Evolutionary conservation across 2,888 invertebrate genomes (phyloP).

Genomic region (Augochlorella aurata): DNA sequence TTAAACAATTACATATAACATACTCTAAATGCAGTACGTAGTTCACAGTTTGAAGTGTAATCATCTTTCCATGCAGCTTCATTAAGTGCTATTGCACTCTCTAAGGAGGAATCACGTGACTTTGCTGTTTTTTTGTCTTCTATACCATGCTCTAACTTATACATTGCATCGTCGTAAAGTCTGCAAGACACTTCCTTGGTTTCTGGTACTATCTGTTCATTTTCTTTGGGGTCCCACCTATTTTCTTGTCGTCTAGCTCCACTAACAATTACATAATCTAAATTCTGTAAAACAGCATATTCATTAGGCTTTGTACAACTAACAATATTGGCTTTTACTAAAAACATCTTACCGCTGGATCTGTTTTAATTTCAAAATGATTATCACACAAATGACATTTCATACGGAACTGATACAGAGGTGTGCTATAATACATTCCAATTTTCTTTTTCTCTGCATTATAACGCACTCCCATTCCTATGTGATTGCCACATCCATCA

Average conservation of each 20-base stretch:
- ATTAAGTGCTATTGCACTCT: slow-evolving; percentile 89
- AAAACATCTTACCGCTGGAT: slow-evolving; percentile 90
- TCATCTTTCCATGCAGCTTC: slow-evolving; percentile 95
- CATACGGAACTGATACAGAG: slow-evolving; percentile 99
- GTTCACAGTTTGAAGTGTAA: slow-evolving; percentile 93
- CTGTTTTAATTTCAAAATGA: slow-evolving; percentile 98
- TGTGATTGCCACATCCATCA: slow-evolving; percentile 98
- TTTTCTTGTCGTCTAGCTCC: slow-evolving; percentile 98
- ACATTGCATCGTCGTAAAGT: slow-evolving; percentile 98
- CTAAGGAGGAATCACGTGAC: slow-evolving; percentile 88
- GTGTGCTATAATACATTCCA: slow-evolving; percentile 99
- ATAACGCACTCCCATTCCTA: slow-evolving; percentile 99
- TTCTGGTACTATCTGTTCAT: slow-evolving; percentile 96
- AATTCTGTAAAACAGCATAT: slow-evolving; percentile 86
- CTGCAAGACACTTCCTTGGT: slow-evolving; percentile 95
- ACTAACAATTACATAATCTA: slow-evolving; percentile 97
- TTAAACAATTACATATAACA: slow-evolving; percentile 40
- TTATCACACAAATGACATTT: slow-evolving; percentile 99
- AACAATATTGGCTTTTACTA: neutral
- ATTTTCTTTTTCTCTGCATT: slow-evolving; percentile 96
- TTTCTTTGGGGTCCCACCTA: slow-evolving; percentile 98
- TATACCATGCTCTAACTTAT: slow-evolving; percentile 95
- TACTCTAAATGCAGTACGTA: slow-evolving; percentile 94
- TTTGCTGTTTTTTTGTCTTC: slow-evolving; percentile 89
- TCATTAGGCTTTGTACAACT: slow-evolving; percentile 6